A percentile compares a stretch with the other conserved stretches of the same genome.
Conservation (phyloP, 2,113 vertebrate genomes). For the Sceloporus undulatus region DNA sequence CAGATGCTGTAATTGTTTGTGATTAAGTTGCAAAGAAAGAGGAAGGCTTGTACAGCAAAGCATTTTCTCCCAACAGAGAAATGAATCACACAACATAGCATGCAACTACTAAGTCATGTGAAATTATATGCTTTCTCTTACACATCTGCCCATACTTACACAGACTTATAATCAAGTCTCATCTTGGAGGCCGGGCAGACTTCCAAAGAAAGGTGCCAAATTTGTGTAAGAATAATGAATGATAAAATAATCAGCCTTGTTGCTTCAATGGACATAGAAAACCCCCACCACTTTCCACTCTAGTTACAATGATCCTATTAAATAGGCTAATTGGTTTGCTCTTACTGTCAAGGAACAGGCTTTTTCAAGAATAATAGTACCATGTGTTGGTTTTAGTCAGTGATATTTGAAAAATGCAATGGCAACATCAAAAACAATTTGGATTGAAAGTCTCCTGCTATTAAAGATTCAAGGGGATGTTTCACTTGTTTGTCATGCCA, state of each 20-base stretch:
- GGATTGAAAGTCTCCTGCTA: slow-evolving; percentile 63
- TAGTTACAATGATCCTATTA: slow-evolving; percentile 80
- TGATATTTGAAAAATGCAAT: slow-evolving; percentile 68
- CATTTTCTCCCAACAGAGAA: slow-evolving; percentile 68
- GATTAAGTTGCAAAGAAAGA: slow-evolving; percentile 67
- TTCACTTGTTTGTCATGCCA: slow-evolving; percentile 2
- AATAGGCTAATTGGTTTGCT: slow-evolving; percentile 76
- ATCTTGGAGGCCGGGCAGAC: slow-evolving; percentile 66
- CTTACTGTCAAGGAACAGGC: slow-evolving; percentile 68
- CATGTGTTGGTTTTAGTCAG: slow-evolving; percentile 50
- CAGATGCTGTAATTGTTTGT: slow-evolving; percentile 53
- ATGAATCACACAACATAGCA: slow-evolving; percentile 73
- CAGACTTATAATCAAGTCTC: slow-evolving; percentile 49
- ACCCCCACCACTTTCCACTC: slow-evolving; percentile 62
- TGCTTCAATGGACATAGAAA: slow-evolving; percentile 64
- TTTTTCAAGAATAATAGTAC: slow-evolving; percentile 71
- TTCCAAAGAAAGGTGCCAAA: slow-evolving; percentile 81
- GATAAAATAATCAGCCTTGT: slow-evolving; percentile 71
- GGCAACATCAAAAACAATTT: slow-evolving; percentile 47
- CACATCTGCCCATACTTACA: slow-evolving; percentile 32
- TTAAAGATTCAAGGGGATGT: slow-evolving; percentile 55
- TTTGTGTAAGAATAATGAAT: slow-evolving; percentile 70
- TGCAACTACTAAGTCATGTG: slow-evolving; percentile 56
- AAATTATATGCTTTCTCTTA: slow-evolving; percentile 64
- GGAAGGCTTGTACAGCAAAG: slow-evolving; percentile 68